Base-by-base conservation (phyloP, 2,113 vertebrate genomes). In the Salvelinus sp. region DNA sequence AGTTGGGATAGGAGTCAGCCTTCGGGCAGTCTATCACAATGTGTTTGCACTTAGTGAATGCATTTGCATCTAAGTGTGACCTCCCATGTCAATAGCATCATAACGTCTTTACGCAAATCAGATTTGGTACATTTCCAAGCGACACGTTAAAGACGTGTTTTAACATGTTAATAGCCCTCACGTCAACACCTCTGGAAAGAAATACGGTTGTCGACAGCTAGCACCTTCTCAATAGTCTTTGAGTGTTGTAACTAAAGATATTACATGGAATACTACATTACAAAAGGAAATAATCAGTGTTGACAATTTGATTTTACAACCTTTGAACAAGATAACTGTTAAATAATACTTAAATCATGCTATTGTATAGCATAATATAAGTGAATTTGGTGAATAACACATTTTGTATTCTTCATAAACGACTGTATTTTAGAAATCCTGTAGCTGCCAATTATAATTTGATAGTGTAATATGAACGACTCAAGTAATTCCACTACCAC, bases 1-100 rank as follows among this genome's bases (percentile, higher is more conserved):
- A 54, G 3, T 14, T 54, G 50, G 50, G 50, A 18, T 18, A 54
- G 13, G 50, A 18, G 50, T 5, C 16, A 68, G 30, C 30, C 66
- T 68, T 28, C 14, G 6, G 9, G 14, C 30, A 38, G 66, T 76
- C 74, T 25, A 70, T 70, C 23, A 64, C 58, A 71, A 65, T 76
- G 69, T 71, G 75, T 28, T 76, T 72, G 69, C 12, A 72, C 63
- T 67, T 13, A 64, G n/a, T 38, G 57, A 63, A 76, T 38, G 16
- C 30, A 72, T 66, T 72, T 66, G 70, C 60, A 72, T 72, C 33
- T 62, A 77, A 22, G 18, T 48, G 58, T 48, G 27, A 67, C 50
- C 23, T 62, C 38, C 9, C 50, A 66, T 65, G 62, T 67, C 69
- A 68, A 69, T 28, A 73, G 12, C 76, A 73, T 27, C 64, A 47